Percentiles rank a stretch among this genome's conserved stretches.
These are phyloP conservation scores for Chiloscyllium plagiosum DNA, from an alignment of 2,113 vertebrate species.

Conservation along the genomic window DNA sequence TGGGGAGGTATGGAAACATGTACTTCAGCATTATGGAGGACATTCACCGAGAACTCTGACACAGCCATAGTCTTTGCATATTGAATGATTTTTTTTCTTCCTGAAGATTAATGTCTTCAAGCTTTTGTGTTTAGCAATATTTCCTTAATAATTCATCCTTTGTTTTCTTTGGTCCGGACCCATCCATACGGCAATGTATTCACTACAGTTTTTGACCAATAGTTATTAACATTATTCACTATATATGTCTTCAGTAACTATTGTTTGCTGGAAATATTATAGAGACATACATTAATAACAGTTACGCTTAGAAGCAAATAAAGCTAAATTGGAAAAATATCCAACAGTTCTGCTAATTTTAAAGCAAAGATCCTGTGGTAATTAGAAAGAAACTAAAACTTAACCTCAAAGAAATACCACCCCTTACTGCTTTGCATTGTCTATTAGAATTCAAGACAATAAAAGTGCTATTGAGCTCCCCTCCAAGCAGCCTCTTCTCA, in stretches of 20 bases:
- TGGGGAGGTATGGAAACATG: slow-evolving; percentile 61
- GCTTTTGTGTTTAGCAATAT: slow-evolving; percentile 36
- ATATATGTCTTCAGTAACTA: slow-evolving; percentile 6
- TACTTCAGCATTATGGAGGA: slow-evolving; percentile 64
- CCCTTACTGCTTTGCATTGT: background rate
- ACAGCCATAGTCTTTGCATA: slow-evolving; percentile 44
- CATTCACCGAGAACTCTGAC: slow-evolving; percentile 60
- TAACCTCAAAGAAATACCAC: slow-evolving; percentile 4
- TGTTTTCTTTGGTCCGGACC: slow-evolving; percentile 23
- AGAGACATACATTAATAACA: background rate
- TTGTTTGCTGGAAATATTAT: slow-evolving; percentile 12
- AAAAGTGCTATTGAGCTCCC: background rate
- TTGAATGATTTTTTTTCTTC: slow-evolving; percentile 5
- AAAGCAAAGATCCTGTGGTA: background rate
- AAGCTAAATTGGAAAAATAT: slow-evolving; percentile 16
- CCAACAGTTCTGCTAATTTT: slow-evolving; percentile 1
- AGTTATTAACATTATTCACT: slow-evolving; percentile 22
- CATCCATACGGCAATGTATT: slow-evolving; percentile 20
- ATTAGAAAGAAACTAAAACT: background rate
- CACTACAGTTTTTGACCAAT: slow-evolving; percentile 21
- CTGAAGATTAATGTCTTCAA: slow-evolving; percentile 37
- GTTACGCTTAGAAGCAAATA: background rate
- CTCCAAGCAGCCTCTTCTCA: background rate
- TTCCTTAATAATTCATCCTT: slow-evolving; percentile 37
- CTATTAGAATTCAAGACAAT: background rate